Conservation (phyloP, 2,113 vertebrate genomes). For the Dendropsophus ebraccatus region DNA sequence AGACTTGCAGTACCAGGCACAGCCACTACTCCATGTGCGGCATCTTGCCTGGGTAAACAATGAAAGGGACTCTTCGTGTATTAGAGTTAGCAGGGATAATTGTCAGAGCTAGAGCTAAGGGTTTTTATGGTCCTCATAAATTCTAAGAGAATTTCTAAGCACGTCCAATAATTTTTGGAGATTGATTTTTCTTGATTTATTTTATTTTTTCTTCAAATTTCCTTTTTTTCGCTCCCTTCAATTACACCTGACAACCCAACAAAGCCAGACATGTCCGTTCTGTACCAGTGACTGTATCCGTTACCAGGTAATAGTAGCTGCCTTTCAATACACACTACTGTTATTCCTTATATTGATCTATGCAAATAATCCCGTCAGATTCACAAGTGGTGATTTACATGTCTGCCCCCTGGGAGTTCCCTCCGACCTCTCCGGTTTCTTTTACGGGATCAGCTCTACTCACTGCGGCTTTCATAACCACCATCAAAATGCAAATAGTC, state of each 20-base stretch:
- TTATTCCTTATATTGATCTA: neutral
- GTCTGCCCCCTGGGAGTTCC: neutral
- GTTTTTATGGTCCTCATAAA: too few species aligned
- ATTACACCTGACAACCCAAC: neutral
- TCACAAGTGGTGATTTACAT: constrained; percentile 8
- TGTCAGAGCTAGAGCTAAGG: too few species aligned
- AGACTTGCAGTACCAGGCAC: too few species aligned
- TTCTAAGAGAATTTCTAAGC: too few species aligned
- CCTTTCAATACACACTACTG: neutral
- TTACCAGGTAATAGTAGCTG: neutral
- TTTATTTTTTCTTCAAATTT: neutral
- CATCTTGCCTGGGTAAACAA: too few species aligned
- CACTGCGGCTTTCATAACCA: neutral
- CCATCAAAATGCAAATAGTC: neutral
- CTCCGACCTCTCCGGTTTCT: neutral
- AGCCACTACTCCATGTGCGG: too few species aligned
- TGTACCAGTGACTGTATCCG: neutral
- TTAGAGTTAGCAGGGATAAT: too few species aligned
- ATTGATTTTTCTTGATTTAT: too few species aligned
- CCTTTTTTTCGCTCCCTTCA: neutral
- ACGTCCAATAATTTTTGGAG: too few species aligned
- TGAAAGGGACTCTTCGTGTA: too few species aligned
- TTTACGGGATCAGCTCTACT: neutral
- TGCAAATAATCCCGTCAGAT: neutral
- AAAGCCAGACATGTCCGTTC: neutral